These are phyloP conservation scores for Echeneis naucrates DNA, from an alignment of 2,797 vertebrate species.

Conservation along the genomic window DNA sequence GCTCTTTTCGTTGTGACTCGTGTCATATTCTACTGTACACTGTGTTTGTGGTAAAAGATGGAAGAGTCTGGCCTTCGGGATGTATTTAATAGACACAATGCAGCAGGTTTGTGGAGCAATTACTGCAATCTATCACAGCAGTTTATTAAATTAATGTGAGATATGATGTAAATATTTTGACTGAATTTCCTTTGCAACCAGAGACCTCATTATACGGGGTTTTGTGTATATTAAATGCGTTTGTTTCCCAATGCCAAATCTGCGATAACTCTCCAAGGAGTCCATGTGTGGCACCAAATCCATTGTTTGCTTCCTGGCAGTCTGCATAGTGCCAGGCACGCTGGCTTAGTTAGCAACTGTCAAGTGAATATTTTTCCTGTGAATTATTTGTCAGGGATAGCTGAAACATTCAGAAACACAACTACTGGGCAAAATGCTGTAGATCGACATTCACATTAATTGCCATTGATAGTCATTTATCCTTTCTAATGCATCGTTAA, in stretches of 20 bases:
- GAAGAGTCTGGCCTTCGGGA: not conserved
- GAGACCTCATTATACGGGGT: constrained; percentile 9
- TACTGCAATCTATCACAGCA: not conserved
- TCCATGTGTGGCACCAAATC: constrained; percentile 33
- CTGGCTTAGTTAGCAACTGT: constrained; percentile 52
- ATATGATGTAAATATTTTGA: not conserved
- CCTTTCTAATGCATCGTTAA: not conserved
- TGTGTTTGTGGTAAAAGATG: no score
- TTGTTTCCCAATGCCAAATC: constrained; percentile 19
- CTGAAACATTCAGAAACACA: not conserved
- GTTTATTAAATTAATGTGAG: not conserved
- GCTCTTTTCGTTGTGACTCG: not conserved
- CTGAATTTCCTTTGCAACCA: constrained; percentile 8
- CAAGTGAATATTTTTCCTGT: constrained; percentile 34
- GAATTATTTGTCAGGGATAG: constrained; percentile 8
- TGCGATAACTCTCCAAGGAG: constrained; percentile 12
- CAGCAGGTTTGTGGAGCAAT: not conserved
- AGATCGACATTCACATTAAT: not conserved
- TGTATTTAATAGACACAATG: not conserved
- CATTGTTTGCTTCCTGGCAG: constrained; percentile 41
- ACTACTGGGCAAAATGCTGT: not conserved
- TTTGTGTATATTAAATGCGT: not conserved
- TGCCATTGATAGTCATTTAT: constrained; percentile 5
- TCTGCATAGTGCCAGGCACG: constrained; percentile 24
- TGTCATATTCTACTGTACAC: not conserved